Evolutionary conservation across 2,113 vertebrate species (phyloP), one percentile per base, ranked within the genome.

Genomic region (Notechis scutatus): DNA sequence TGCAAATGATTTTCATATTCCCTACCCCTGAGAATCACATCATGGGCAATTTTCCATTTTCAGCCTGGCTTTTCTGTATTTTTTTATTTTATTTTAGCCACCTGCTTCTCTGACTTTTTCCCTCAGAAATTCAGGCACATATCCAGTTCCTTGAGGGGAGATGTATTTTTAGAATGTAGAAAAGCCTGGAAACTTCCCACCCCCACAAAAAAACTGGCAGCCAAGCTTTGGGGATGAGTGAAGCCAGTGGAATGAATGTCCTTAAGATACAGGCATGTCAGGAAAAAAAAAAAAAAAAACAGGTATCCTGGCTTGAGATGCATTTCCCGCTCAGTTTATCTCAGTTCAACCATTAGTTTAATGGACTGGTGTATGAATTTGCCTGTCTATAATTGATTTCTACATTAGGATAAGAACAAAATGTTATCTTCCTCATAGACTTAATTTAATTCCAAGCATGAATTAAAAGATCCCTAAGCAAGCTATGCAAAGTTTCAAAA

Each of bases 91-190:
- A 29, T 15, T 69, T 85, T 85, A 24, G 20, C 85, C 91, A 87
- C 55, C 18, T 87, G 91, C 57, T 92, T 61, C 74, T 85, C n/a
- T 85, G 57, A 29, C 26, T 87, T 55, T 18, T 26, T 39, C 34
- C 52, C 24, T 85, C 29, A 87, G 85, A 20, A 59, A 57, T 7
- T 10, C 26, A n/a, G 90, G 85, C 85, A 92, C 42, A 64, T n/a
- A 52, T 59, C 85, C 91, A 92, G 56, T 61, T 87, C 45, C 55
- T 87, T 39, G 57, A 87, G 45, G 56, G 85, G 52, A 61, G 42
- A 92, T 21, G 42, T 86, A 64, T 87, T 92, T 64, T 92, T 87
- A 64, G 85, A 87, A 86, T 21, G n/a, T 86, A 52, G 91, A 92
- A 91, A 64, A 87, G 85, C 91, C 55, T 52, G 45, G 91, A 92